These are phyloP conservation scores for Aratinga solstitialis DNA, from an alignment of 2,797 vertebrate genomes.

Conservation along the genomic window DNA sequence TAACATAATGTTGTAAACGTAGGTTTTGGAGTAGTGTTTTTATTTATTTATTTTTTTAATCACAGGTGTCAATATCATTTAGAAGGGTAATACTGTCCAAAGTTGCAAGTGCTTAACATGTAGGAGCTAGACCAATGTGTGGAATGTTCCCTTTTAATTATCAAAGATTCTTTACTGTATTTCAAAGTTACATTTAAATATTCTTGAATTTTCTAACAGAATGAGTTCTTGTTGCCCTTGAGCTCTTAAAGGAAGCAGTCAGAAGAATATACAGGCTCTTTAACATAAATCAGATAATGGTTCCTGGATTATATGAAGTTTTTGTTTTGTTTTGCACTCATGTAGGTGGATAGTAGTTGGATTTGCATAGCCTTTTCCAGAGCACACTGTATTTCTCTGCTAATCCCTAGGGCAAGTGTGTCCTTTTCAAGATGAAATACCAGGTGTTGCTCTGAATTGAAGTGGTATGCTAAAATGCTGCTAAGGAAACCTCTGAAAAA, in stretches of 20 bases:
- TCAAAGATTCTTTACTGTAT: background rate
- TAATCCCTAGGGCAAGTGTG: background rate
- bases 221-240: background rate
- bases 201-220: background rate
- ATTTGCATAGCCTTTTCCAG: constrained; percentile 37
- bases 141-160: background rate
- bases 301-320: background rate
- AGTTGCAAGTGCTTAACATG: background rate
- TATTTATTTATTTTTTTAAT: background rate
- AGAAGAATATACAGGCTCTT: background rate
- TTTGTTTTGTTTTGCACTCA: background rate
- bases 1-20: accelerated
- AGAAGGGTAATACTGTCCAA: background rate
- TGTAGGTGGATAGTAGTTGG: background rate
- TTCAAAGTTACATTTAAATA: background rate
- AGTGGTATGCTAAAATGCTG: background rate
- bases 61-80: background rate
- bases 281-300: background rate
- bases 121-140: background rate
- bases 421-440: background rate
- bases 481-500: background rate
- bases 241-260: background rate
- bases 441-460: constrained; percentile 16
- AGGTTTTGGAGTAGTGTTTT: background rate
- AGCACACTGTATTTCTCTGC: background rate